A percentile compares a stretch with the other conserved stretches of the same genome.
Conservation (phyloP, 2,113 vertebrate genomes). For the Formicarius rufipectus region DNA sequence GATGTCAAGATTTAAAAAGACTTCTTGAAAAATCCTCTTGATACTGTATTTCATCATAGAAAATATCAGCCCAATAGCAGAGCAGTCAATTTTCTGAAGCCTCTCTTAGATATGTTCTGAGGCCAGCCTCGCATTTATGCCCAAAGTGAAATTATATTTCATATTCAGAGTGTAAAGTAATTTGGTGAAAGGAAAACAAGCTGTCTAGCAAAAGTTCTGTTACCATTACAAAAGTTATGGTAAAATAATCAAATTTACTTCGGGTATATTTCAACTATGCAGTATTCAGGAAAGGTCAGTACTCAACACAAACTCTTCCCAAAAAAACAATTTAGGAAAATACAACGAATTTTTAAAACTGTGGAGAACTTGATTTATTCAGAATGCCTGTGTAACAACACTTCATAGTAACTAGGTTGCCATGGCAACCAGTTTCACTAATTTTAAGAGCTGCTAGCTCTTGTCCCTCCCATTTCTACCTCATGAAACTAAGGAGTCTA, state of each 20-base stretch:
- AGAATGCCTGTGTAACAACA: not conserved
- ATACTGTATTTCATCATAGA: not conserved
- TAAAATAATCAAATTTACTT: not conserved
- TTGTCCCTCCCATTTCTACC: not conserved
- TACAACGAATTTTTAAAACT: not conserved
- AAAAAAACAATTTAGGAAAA: not conserved
- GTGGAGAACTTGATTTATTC: not conserved
- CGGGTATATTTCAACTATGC: not conserved
- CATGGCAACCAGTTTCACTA: constrained; percentile 3
- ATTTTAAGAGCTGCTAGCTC: constrained; percentile 18
- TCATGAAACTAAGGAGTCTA: not conserved
- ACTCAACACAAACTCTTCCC: not conserved
- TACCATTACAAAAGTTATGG: not conserved
- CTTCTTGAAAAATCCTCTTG: not conserved
- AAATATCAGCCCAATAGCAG: not conserved
- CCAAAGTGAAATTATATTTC: not conserved
- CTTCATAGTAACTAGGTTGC: not conserved
- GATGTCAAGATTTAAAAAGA: not conserved
- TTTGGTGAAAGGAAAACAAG: not conserved
- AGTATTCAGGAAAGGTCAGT: not conserved
- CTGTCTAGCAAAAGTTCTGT: not conserved
- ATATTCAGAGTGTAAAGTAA: not conserved
- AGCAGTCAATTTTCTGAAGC: not conserved
- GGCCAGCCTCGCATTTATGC: not conserved
- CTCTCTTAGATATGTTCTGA: not conserved